These are phyloP conservation scores for Parazoanthus darwini DNA, from an alignment of 92 coral and sea anemone genomes.

Conservation along the genomic window DNA sequence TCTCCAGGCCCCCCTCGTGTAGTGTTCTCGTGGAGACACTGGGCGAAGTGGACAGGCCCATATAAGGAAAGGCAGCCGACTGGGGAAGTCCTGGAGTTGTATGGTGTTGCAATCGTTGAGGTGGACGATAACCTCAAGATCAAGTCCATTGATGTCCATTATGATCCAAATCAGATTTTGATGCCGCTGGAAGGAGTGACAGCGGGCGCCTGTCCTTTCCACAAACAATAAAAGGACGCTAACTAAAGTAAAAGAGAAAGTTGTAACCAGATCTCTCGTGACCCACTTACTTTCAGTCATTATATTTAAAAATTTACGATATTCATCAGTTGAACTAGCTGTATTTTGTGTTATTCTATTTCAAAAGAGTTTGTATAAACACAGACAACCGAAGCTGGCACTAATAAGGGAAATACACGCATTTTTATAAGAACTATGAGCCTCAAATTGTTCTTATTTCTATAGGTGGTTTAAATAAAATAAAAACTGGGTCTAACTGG, in stretches of 20 bases:
- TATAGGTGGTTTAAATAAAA: too few species aligned
- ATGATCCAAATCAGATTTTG: slow-evolving; percentile 73
- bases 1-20: slow-evolving; percentile 83
- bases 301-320: too few species aligned
- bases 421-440: too few species aligned
- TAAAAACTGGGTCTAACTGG: too few species aligned
- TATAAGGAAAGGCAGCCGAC: slow-evolving; percentile 73
- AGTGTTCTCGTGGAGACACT: slow-evolving; percentile 90
- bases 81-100: slow-evolving; percentile 71
- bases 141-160: slow-evolving; percentile 62
- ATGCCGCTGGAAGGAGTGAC: slow-evolving; percentile 60
- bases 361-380: too few species aligned
- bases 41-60: slow-evolving; percentile 87
- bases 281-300: too few species aligned
- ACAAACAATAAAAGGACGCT: not conserved
- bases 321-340: too few species aligned
- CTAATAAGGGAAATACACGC: too few species aligned
- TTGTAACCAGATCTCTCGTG: too few species aligned
- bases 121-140: slow-evolving; percentile 74
- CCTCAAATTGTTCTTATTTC: too few species aligned
- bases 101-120: slow-evolving; percentile 70
- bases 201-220: slow-evolving; percentile 6
- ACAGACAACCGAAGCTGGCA: too few species aligned
- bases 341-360: too few species aligned
- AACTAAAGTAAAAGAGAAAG: not conserved